Percentiles rank a stretch among this genome's conserved stretches.
Conservation (phyloP, 2,113 vertebrate genomes). For the Entomyzon cyanotis region DNA sequence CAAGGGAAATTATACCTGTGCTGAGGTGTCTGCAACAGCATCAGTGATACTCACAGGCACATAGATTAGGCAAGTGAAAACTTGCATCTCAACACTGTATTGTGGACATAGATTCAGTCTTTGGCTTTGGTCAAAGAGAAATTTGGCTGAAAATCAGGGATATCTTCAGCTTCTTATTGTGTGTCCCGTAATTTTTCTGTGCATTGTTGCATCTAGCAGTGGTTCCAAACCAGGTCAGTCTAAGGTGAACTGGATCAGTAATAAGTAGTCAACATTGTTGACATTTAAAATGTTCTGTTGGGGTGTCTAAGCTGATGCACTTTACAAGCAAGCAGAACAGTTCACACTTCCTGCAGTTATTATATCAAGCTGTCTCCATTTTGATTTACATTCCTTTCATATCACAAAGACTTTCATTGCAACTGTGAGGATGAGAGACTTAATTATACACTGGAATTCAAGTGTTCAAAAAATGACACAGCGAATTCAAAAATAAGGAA, state of each 20-base stretch:
- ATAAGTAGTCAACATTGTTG: neutral
- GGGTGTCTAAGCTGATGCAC: neutral
- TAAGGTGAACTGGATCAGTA: neutral
- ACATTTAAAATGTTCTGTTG: neutral
- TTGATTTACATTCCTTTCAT: slow-evolving; percentile 25
- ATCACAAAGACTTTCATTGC: neutral
- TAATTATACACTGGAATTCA: slow-evolving; percentile 25
- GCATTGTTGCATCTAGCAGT: neutral
- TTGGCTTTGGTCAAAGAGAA: neutral
- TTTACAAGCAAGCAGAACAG: neutral
- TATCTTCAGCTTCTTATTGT: neutral
- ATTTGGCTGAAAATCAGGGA: neutral
- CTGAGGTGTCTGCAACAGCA: neutral
- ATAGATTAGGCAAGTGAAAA: neutral
- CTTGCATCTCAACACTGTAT: neutral
- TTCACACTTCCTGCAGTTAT: neutral
- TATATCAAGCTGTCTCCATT: slow-evolving; percentile 13
- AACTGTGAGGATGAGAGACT: neutral
- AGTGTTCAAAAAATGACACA: neutral
- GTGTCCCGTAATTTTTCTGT: neutral
- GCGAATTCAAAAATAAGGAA: slow-evolving; percentile 36
- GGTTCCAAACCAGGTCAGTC: neutral
- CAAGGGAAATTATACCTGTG: neutral
- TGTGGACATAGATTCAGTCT: neutral
- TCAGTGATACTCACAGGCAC: neutral